Evolutionary conservation across 1,140 invertebrate genomes (phyloP).

Genomic region (Drosophila burlai): DNA sequence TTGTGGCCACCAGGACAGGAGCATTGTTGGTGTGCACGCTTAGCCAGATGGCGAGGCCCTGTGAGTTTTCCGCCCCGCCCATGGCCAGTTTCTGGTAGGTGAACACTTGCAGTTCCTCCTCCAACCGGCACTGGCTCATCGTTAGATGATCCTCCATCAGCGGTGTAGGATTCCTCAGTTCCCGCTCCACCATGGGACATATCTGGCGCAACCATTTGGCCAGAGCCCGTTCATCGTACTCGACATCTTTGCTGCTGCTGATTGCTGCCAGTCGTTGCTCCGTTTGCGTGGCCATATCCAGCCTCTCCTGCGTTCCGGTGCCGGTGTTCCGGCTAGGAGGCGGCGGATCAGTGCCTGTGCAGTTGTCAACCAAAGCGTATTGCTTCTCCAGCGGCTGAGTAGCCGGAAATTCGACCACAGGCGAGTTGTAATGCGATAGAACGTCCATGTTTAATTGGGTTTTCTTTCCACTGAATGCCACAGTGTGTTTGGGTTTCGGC

Average conservation of each 20-base stretch:
- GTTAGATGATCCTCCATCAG: slow-evolving; percentile 51
- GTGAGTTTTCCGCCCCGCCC: slow-evolving; percentile 58
- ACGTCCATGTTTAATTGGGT: slow-evolving; percentile 67
- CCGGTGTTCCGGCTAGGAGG: slow-evolving; percentile 39
- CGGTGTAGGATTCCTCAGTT: slow-evolving; percentile 72
- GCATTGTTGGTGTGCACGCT: slow-evolving; percentile 80
- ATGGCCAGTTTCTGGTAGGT: slow-evolving; percentile 73
- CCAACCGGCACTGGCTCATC: slow-evolving; percentile 31
- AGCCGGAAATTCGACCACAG: slow-evolving; percentile 71
- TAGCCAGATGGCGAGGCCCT: slow-evolving; percentile 77
- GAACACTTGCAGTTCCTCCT: slow-evolving; percentile 67
- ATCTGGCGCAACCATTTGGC: slow-evolving; percentile 72
- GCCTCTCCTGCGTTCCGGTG: slow-evolving; percentile 50
- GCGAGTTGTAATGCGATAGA: slow-evolving; percentile 75
- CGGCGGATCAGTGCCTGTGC: slow-evolving; percentile 72
- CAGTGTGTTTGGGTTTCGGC: slow-evolving; percentile 6
- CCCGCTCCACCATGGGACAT: slow-evolving; percentile 69
- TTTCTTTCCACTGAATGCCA: no score
- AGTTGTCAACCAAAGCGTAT: slow-evolving; percentile 62
- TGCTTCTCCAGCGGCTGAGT: slow-evolving; percentile 63
- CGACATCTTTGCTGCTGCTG: neutral
- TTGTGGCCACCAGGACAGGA: slow-evolving; percentile 69
- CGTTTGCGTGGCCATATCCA: slow-evolving; percentile 64
- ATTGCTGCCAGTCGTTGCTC: slow-evolving; percentile 24
- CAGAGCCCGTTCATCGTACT: slow-evolving; percentile 70